phyloP scores from a whole-genome alignment of 2,113 vertebrate species.

The Leptobrachium leishanense region DNA sequence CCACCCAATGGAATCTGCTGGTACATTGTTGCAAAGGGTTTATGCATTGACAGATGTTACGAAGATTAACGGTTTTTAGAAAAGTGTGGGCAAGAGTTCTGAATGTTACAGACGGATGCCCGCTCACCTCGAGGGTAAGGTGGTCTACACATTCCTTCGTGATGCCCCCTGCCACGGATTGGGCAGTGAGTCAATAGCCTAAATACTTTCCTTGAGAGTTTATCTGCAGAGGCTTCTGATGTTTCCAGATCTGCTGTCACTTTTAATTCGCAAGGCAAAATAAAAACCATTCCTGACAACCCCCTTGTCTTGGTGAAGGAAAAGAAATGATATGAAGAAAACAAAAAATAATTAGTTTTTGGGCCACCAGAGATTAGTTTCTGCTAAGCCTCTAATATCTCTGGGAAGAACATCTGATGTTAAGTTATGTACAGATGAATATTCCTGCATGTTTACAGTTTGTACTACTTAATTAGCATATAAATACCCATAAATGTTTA shows the following conservation, averaged over 20 bases:
- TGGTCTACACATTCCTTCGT: no score
- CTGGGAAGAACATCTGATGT: slow-evolving; percentile 40
- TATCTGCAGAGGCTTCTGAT: background rate
- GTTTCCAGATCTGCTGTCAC: slow-evolving; percentile 17
- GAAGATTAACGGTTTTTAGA: no score
- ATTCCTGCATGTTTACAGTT: slow-evolving; percentile 43
- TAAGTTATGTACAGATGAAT: slow-evolving; percentile 42
- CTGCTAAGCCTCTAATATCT: slow-evolving; percentile 37
- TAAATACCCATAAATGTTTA: slow-evolving; percentile 39
- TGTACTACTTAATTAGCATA: slow-evolving; percentile 43
- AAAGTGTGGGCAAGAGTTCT: no score
- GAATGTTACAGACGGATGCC: no score
- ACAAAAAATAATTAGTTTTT: slow-evolving; percentile 47
- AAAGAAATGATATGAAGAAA: slow-evolving; percentile 42
- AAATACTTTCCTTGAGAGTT: background rate
- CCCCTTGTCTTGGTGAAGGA: slow-evolving; percentile 31
- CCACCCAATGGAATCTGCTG: no score
- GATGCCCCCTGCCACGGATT: no score
- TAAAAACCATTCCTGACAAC: slow-evolving; percentile 38
- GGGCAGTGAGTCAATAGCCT: no score
- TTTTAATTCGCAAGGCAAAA: slow-evolving; percentile 19
- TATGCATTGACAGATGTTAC: no score
- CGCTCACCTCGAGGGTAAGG: no score
- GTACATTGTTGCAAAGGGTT: no score
- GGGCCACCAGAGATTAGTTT: slow-evolving; percentile 38